Conservation (phyloP, 2,888 invertebrate species). For the Laspeyria flexula region DNA sequence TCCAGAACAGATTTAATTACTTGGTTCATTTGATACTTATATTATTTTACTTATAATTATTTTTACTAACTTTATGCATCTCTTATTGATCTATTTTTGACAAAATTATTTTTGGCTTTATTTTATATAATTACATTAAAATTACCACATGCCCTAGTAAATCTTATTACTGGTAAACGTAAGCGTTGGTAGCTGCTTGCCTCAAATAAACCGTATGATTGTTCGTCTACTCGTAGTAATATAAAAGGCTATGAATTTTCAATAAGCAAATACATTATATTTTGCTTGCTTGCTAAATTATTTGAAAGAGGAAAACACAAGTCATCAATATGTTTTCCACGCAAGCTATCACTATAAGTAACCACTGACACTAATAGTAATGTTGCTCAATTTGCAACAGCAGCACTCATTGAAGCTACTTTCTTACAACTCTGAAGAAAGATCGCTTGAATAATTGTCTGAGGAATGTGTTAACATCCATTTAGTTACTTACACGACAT, state of each 20-base stretch:
- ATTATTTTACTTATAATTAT: too few species aligned
- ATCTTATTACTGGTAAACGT: too few species aligned
- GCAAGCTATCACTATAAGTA: background rate
- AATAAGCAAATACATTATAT: too few species aligned
- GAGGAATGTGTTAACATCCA: slow-evolving; percentile 49
- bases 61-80: background rate
- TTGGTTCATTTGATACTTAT: too few species aligned
- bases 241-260: too few species aligned
- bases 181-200: too few species aligned
- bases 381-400: slow-evolving; percentile 31
- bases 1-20: too few species aligned
- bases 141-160: too few species aligned
- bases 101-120: too few species aligned
- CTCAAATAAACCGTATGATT: too few species aligned
- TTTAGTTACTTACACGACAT: slow-evolving; percentile 51
- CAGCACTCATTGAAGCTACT: slow-evolving; percentile 26
- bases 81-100: background rate
- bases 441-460: slow-evolving; percentile 33
- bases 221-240: too few species aligned
- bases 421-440: slow-evolving; percentile 34
- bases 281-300: background rate
- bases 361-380: slow-evolving; percentile 5
- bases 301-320: background rate
- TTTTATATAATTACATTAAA: too few species aligned
- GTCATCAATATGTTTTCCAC: background rate